These are phyloP conservation scores for Nesogale talazaci DNA, from an alignment of 2,113 vertebrate species.

Conservation along the genomic window DNA sequence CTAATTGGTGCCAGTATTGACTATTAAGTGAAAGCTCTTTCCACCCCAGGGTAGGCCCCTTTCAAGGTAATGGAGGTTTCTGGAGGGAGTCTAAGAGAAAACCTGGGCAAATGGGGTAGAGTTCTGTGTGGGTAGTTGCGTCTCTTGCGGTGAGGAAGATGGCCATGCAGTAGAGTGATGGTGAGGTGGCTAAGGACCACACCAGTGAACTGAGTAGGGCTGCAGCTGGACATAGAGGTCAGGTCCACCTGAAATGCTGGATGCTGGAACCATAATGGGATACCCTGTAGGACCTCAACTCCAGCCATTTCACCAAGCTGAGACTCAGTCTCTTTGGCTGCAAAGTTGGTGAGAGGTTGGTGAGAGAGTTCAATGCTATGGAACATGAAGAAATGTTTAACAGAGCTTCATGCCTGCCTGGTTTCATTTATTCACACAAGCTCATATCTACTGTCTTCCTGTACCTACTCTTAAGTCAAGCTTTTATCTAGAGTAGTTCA, in stretches of 20 bases:
- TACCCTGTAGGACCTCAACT: too few relatives aligned
- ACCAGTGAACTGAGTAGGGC: too few relatives aligned
- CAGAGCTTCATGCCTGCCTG: too few relatives aligned
- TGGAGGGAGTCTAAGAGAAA: neutral
- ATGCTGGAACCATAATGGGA: too few relatives aligned
- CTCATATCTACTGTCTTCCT: neutral
- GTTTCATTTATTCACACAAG: neutral
- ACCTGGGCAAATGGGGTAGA: neutral
- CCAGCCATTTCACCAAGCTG: too few relatives aligned
- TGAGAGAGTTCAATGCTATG: too few relatives aligned
- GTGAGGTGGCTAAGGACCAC: too few relatives aligned
- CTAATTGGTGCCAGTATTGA: neutral
- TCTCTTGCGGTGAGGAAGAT: neutral
- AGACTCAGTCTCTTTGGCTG: too few relatives aligned
- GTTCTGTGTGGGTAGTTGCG: rapidly evolving
- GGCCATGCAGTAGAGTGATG: neutral
- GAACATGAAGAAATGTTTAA: too few relatives aligned
- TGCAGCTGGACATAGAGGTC: too few relatives aligned
- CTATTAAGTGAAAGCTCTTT: neutral
- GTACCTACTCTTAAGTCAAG: neutral
- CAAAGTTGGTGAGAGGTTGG: too few relatives aligned
- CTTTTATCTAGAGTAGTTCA: slow-evolving; percentile 5
- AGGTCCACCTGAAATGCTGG: too few relatives aligned
- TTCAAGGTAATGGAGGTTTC: neutral
- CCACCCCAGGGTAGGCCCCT: neutral